phyloP scores from a whole-genome alignment of 2,797 vertebrate species.

The Tapera naevia region DNA sequence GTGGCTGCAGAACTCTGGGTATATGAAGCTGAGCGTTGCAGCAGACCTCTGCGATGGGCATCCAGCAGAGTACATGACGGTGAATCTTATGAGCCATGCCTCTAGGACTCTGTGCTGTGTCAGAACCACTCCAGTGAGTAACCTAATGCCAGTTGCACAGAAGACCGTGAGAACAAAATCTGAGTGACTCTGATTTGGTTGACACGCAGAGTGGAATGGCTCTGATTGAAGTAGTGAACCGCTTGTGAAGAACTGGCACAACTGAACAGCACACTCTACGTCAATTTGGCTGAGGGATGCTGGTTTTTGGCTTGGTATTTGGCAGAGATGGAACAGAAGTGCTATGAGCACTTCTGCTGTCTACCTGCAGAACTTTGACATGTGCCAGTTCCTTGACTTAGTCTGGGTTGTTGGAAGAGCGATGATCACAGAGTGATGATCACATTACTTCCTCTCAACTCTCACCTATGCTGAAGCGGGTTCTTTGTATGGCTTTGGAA shows the following conservation, averaged over 20 bases:
- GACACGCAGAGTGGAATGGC: not conserved
- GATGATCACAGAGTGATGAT: too few species aligned
- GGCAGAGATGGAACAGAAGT: not conserved
- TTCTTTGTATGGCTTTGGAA: too few species aligned
- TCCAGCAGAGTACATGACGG: not conserved
- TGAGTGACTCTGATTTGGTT: not conserved
- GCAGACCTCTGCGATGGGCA: too few species aligned
- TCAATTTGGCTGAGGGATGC: not conserved
- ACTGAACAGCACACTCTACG: rapidly evolving
- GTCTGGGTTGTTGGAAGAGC: too few species aligned
- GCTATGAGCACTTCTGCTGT: not conserved
- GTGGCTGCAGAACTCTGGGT: too few species aligned
- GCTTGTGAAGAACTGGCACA: not conserved
- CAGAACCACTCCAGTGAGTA: not conserved
- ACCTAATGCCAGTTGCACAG: not conserved
- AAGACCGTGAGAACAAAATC: not conserved
- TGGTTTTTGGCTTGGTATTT: not conserved
- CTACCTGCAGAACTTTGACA: not conserved
- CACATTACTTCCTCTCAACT: not conserved
- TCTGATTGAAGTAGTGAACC: not conserved
- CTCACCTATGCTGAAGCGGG: not conserved
- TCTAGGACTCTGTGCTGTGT: not conserved
- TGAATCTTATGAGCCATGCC: not conserved
- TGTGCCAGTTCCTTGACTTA: not conserved
- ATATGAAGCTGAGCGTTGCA: too few species aligned